Conservation (phyloP, 1,140 invertebrate species). For the Dinothrombium tinctorium region DNA sequence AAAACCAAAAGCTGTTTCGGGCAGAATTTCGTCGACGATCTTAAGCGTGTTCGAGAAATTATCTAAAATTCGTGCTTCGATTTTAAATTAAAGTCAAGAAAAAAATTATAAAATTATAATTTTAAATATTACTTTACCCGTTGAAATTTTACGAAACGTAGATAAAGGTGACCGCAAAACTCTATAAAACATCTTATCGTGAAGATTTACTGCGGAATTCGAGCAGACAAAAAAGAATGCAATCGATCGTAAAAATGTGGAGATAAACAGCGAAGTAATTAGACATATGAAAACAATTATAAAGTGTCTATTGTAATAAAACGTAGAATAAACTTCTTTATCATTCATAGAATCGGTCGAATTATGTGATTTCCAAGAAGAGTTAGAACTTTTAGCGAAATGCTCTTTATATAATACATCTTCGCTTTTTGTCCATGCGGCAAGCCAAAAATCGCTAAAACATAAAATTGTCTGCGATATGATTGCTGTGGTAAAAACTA, state of each 20-base stretch:
- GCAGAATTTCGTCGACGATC: constrained; percentile 22
- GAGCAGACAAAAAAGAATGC: constrained; percentile 52
- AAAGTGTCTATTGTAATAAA: no score
- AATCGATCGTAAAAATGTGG: constrained; percentile 30
- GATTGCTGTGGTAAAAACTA: constrained; percentile 13
- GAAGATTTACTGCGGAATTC: constrained; percentile 45
- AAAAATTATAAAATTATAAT: no score
- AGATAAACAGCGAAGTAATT: constrained; percentile 20
- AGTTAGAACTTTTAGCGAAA: no score
- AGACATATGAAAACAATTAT: no score
- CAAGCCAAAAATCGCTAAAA: constrained; percentile 15
- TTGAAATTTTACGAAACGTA: constrained; percentile 68
- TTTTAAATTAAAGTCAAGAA: no score
- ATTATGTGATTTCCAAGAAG: no score
- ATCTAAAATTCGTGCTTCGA: constrained; percentile 16
- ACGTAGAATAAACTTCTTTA: constrained; percentile 16
- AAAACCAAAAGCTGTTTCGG: constrained; percentile 49
- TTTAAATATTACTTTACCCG: constrained; percentile 19
- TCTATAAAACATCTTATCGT: constrained; percentile 55
- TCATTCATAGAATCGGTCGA: no score
- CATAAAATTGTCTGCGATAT: constrained; percentile 16
- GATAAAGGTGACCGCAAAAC: constrained; percentile 53
- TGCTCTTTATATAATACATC: no score
- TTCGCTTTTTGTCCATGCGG: constrained; percentile 15
- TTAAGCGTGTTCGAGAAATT: constrained; percentile 12